Evolutionary conservation across 2,113 vertebrate genomes (phyloP).

Genomic region (Gallinago paraguaiae): DNA sequence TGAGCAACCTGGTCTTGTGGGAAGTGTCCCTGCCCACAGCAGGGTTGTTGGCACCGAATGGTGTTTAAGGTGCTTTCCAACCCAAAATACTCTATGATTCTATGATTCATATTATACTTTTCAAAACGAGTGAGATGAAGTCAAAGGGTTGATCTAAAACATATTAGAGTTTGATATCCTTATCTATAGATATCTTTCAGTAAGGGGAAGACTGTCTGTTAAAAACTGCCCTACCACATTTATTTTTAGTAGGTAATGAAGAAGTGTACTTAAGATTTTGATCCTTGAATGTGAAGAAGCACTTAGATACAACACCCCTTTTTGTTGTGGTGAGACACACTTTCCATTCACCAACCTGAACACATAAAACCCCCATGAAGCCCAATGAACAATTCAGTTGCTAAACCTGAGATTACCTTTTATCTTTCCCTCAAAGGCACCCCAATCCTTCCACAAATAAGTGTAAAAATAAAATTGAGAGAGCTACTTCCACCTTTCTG

Average conservation of each 20-base stretch:
- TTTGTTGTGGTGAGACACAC: constrained; percentile 17
- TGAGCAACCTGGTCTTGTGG: too few species aligned
- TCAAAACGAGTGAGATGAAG: neutral
- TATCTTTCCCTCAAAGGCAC: neutral
- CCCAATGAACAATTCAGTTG: neutral
- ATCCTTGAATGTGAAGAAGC: constrained; percentile 4
- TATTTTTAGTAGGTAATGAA: constrained; percentile 19
- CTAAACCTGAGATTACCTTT: neutral
- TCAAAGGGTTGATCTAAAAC: neutral
- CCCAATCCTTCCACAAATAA: neutral
- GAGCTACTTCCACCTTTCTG: neutral
- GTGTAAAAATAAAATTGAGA: neutral
- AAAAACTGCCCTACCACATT: neutral
- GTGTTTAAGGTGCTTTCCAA: too few species aligned
- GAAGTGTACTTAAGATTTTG: constrained; percentile 40
- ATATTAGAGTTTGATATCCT: neutral
- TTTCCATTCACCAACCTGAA: constrained; percentile 29
- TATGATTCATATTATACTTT: neutral
- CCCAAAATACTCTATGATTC: too few species aligned
- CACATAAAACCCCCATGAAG: neutral
- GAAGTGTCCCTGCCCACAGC: too few species aligned
- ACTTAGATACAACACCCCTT: neutral
- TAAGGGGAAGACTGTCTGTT: neutral
- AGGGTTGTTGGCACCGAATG: too few species aligned
- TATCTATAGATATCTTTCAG: neutral